phyloP scores from a whole-genome alignment of 2,888 invertebrate species.

The Limnephilus rhombicus region DNA sequence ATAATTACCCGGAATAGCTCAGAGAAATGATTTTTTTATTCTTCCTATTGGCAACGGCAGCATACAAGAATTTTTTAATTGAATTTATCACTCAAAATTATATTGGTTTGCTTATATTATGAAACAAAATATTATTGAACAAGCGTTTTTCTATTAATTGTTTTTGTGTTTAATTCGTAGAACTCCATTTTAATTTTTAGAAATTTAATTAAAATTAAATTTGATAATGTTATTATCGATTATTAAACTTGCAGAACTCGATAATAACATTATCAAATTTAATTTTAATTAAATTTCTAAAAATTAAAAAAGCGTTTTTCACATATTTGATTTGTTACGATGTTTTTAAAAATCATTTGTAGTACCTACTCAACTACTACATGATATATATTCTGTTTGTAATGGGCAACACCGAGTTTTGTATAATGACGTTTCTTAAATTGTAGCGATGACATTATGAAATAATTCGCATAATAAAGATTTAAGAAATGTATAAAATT shows the following conservation, averaged over 20 bases:
- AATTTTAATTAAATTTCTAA: no score
- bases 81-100: neutral
- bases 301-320: neutral
- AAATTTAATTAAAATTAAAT: no score
- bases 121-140: neutral
- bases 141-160: no score
- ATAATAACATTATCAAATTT: no score
- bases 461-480: slow-evolving; percentile 29
- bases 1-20: no score
- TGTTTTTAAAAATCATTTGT: neutral
- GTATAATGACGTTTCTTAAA: slow-evolving; percentile 60
- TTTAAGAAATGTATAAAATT: slow-evolving; percentile 28
- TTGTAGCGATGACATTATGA: slow-evolving; percentile 54
- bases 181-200: no score
- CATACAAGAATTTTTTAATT: no score
- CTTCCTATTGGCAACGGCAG: no score
- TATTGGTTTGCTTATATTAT: neutral
- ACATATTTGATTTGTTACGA: neutral
- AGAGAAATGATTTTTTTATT: no score
- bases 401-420: slow-evolving; percentile 21
- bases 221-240: no score
- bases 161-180: no score
- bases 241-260: no score
- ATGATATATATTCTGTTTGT: neutral
- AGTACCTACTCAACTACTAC: neutral